These are phyloP conservation scores for Gerris buenoi DNA, from an alignment of 1,140 invertebrate genomes.

Conservation along the genomic window DNA sequence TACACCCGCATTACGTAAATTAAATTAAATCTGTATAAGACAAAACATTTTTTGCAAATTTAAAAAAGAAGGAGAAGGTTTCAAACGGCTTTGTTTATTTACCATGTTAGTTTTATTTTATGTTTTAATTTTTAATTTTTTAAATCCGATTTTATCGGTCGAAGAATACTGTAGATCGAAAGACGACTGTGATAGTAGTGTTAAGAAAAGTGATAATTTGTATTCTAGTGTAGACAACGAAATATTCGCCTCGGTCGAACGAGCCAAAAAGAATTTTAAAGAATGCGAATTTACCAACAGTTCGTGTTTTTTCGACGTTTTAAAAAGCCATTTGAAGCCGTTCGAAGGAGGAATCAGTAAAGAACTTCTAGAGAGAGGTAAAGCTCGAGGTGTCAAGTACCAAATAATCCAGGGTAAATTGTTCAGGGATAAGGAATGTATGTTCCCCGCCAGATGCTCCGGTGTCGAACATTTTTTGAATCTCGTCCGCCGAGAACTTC, in stretches of 20 bases:
- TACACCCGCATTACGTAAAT: too few relatives aligned
- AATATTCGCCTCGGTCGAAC: background rate
- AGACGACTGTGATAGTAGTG: background rate
- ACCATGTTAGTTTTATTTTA: too few relatives aligned
- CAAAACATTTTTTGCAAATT: too few relatives aligned
- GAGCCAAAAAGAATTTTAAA: background rate
- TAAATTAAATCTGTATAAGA: too few relatives aligned
- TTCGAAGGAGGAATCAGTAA: slow-evolving; percentile 3
- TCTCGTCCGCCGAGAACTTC: slow-evolving; percentile 43
- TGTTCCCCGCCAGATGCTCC: slow-evolving; percentile 79
- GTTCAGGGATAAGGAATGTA: slow-evolving; percentile 68
- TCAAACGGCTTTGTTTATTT: too few relatives aligned
- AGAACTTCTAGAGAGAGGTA: background rate
- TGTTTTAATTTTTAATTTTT: too few relatives aligned
- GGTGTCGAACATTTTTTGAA: slow-evolving; percentile 83
- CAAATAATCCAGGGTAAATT: slow-evolving; percentile 68
- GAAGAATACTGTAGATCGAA: background rate
- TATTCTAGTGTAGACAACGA: background rate
- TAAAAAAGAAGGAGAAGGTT: too few relatives aligned
- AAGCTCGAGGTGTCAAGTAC: slow-evolving; percentile 57
- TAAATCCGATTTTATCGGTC: too few relatives aligned
- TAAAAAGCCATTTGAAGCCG: background rate
- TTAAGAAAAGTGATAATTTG: background rate
- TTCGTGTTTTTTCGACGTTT: background rate
- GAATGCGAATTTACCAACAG: background rate